phyloP scores from a whole-genome alignment of 1,140 invertebrate species.

The Orchesella cincta region DNA sequence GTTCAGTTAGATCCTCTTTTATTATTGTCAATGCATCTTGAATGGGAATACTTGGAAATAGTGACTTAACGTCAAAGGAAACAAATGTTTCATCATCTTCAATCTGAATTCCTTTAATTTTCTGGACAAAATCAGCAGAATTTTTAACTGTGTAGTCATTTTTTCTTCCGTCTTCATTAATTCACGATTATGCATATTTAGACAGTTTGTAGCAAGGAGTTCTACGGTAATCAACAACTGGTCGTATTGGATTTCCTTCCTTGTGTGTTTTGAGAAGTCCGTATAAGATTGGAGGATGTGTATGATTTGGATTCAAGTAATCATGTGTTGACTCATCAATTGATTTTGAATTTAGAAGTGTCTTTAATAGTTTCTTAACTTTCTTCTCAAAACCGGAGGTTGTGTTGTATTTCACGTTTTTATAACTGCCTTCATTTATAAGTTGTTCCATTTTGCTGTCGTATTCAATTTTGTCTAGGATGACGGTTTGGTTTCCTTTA shows the following conservation, averaged over 20 bases:
- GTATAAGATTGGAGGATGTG: slow-evolving; percentile 39
- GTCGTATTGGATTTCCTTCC: slow-evolving; percentile 43
- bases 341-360: not conserved
- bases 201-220: slow-evolving; percentile 48
- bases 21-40: too few relatives aligned
- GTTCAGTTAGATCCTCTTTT: too few relatives aligned
- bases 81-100: slow-evolving; percentile 19
- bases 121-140: slow-evolving; percentile 35
- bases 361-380: not conserved
- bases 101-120: slow-evolving; percentile 14
- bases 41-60: slow-evolving; percentile 40
- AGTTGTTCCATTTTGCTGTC: slow-evolving; percentile 43
- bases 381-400: not conserved
- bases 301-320: slow-evolving; percentile 29
- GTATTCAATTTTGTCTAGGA: slow-evolving; percentile 43
- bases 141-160: slow-evolving; percentile 21
- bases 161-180: slow-evolving; percentile 19
- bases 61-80: slow-evolving; percentile 36
- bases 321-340: slow-evolving; percentile 21
- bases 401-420: not conserved
- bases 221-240: slow-evolving; percentile 49
- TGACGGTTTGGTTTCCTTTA: slow-evolving; percentile 50
- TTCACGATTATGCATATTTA: slow-evolving; percentile 44
- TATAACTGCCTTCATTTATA: slow-evolving; percentile 43
- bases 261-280: slow-evolving; percentile 52